Conservation (phyloP, 2,888 invertebrate species). For the Tetranychus piercei region DNA sequence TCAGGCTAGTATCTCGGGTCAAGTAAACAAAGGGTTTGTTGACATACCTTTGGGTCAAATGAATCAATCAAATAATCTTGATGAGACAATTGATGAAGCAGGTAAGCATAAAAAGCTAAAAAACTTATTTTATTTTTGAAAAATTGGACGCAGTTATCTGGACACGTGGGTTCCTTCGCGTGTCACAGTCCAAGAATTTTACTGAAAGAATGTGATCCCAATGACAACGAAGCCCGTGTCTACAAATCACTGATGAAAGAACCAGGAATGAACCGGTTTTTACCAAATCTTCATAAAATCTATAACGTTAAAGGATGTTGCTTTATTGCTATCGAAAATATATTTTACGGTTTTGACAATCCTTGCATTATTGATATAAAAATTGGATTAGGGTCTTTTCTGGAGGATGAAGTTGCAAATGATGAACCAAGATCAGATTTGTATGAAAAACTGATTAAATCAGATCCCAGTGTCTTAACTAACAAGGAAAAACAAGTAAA, state of each 20-base stretch:
- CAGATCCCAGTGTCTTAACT: conserved; percentile 74
- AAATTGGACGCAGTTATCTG: too few relatives aligned
- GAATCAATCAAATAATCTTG: background rate
- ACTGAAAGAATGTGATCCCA: too few relatives aligned
- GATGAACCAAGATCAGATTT: conserved; percentile 57
- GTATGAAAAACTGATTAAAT: conserved; percentile 83
- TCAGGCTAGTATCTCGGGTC: background rate
- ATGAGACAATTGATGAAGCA: background rate
- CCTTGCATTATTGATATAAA: conserved; percentile 96
- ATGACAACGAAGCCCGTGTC: too few relatives aligned
- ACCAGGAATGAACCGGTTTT: too few relatives aligned
- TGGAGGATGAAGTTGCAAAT: conserved; percentile 83
- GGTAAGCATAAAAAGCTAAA: background rate
- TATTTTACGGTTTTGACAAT: conserved; percentile 57
- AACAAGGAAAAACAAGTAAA: conserved; percentile 55
- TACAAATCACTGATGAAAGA: too few relatives aligned
- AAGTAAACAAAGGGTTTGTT: background rate
- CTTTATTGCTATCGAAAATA: conserved; percentile 86
- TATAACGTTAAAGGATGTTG: conserved; percentile 32
- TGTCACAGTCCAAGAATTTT: too few relatives aligned
- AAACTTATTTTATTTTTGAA: too few relatives aligned
- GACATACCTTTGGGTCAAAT: conserved; percentile 3
- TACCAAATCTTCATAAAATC: too few relatives aligned
- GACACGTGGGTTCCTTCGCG: too few relatives aligned
- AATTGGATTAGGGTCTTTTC: conserved; percentile 79